These are phyloP conservation scores for zebrafish (Danio rerio) DNA, from an alignment of 2,113 vertebrate genomes.

Conservation along the genomic window DNA sequence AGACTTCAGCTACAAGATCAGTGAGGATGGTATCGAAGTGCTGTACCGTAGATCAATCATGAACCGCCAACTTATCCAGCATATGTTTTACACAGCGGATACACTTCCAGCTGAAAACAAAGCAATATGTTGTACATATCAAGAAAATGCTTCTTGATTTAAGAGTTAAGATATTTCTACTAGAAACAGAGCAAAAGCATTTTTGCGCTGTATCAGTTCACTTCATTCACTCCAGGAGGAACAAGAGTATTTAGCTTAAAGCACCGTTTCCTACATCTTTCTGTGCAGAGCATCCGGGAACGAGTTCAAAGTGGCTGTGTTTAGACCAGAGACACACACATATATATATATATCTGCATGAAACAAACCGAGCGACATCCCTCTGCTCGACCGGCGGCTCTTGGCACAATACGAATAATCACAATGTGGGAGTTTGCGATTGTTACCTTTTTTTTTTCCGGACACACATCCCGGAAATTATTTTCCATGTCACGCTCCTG, in stretches of 20 bases:
- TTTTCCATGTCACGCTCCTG: constrained; percentile 4
- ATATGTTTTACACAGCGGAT: too few relatives aligned
- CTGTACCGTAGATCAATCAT: too few relatives aligned
- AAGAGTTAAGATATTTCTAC: too few relatives aligned
- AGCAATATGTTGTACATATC: too few relatives aligned
- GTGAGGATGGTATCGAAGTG: too few relatives aligned
- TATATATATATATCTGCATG: constrained; percentile 38
- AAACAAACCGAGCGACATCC: constrained; percentile 40
- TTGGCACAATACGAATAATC: constrained; percentile 42
- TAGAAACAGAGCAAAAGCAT: too few relatives aligned
- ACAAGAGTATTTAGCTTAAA: constrained; percentile 49
- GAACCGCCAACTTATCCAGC: too few relatives aligned
- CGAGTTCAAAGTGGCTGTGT: constrained; percentile 41
- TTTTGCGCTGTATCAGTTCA: too few relatives aligned
- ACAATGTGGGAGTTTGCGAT: constrained; percentile 39
- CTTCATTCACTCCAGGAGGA: constrained; percentile 6
- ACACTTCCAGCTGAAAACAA: too few relatives aligned
- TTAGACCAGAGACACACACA: constrained; percentile 14
- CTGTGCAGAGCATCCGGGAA: constrained; percentile 27
- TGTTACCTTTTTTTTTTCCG: not conserved
- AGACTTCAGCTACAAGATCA: too few relatives aligned
- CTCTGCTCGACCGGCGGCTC: constrained; percentile 52
- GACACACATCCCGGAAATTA: constrained; percentile 14
- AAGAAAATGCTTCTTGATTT: too few relatives aligned
- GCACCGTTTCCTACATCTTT: constrained; percentile 33